Evolutionary conservation across 23 tunicate genomes (phyloP).

Genomic region (Ascidia mentula): DNA sequence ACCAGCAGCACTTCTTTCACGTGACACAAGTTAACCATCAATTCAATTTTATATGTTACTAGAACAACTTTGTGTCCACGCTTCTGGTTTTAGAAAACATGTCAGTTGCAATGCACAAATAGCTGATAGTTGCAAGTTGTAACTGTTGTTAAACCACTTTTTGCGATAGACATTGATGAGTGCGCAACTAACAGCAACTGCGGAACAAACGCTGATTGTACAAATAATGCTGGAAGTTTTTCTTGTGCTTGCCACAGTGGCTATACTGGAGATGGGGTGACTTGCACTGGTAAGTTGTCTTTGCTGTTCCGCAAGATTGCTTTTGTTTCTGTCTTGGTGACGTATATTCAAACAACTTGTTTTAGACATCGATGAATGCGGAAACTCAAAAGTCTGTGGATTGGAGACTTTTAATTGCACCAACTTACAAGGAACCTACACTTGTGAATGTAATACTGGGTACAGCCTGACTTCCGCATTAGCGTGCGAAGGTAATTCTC

Average conservation of each 20-base stretch:
- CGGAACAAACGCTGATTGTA: conserved; percentile 29
- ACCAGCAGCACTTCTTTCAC: too few relatives aligned
- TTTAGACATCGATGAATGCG: neutral
- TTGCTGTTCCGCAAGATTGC: too few relatives aligned
- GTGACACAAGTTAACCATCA: too few relatives aligned
- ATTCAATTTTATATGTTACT: too few relatives aligned
- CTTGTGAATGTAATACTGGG: neutral
- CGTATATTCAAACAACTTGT: too few relatives aligned
- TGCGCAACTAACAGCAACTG: conserved; percentile 14
- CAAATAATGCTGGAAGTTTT: conserved; percentile 30
- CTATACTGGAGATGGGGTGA: conserved; percentile 33
- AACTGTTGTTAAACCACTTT: neutral
- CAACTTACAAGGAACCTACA: neutral
- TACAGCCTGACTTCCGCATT: neutral
- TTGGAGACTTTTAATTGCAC: neutral
- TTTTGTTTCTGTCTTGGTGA: too few relatives aligned
- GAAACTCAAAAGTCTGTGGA: neutral
- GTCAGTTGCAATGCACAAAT: too few relatives aligned
- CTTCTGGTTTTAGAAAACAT: too few relatives aligned
- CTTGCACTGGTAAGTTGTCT: conserved; percentile 24
- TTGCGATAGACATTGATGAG: conserved; percentile 19
- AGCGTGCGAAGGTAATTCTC: neutral
- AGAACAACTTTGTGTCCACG: too few relatives aligned
- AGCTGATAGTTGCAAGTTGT: too few relatives aligned
- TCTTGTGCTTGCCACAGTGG: conserved; percentile 34